Evolutionary conservation across 2,113 vertebrate genomes (phyloP), one percentile per base, ranked within the genome.

Genomic region (Acanthisitta chloris): DNA sequence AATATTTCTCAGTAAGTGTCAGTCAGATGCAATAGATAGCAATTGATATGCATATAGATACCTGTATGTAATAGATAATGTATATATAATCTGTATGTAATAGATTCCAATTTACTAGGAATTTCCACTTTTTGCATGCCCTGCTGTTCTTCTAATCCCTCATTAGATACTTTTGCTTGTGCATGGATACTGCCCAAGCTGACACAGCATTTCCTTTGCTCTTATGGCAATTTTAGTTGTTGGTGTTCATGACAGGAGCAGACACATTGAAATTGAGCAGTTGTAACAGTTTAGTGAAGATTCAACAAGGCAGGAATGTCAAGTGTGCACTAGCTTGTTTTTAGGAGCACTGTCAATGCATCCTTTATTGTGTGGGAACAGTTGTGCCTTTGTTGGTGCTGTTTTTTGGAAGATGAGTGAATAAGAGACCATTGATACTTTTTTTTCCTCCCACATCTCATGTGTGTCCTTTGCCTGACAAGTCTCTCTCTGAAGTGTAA

Each of bases 311-410:
- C 1, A 5, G 59, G 73, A 83, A 90, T 57, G 59, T 58, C 36
- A 67, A 65, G 69, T 93, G 52, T 52, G 52, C 0, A 2, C 18
- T 73, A 38, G 79, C 77, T 83, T 83, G 65, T 45, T 81, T 97
- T 94, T 51, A 78, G 72, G 51, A 92, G 38, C 42, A 11, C 72
- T 66, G 52, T 96, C 88, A 88, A 74, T 86, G 92, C 2, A 3
- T 20, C 40, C 69, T 93, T 96, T 94, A 90, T 92, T 4, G 2
- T 34, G 48, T 33, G 40, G 82, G 46, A 86, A 93, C 93, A 96
- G 88, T 38, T 64, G 34, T 57, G 82, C 49, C 77, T 95, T 93
- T 97, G 88, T 97, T 64, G 21, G 26, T 9, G 19, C 49, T 95
- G 71, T 9, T 90, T 90, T 88, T 71, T 48, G 80, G 55, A 86